Base-by-base conservation (phyloP, 35 echinoderm and acorn worm genomes). In the Ophiothrix spiculata region DNA sequence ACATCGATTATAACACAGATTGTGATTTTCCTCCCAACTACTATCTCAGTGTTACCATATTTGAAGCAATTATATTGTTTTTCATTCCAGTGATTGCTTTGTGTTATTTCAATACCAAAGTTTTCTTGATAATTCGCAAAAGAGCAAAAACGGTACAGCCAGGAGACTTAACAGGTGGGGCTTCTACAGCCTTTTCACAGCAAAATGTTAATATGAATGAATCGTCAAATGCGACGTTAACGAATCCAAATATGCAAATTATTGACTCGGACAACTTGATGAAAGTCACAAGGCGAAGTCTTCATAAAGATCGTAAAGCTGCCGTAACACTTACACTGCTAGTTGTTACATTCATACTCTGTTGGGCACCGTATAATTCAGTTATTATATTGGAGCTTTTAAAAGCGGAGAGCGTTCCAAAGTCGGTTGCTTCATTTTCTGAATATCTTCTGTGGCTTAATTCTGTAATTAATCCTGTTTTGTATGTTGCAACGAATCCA, bases 121-220 rank as follows among this genome's bases (percentile, higher is more conserved):
- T 84, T 13, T 85, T 54, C 8, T 39, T 37, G 19, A 77, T 84
- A 40, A 78, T 90, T 77, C 84, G 69, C 31, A 38, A 19, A 23
- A 74, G 49, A 54, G 8, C 45, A 54, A 54, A 54, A 21, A 8
- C 8, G 8, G 45, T 54, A 21, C 45, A 54, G 45, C 45, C 45
- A 54, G 45, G 45, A 11, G 45, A 54, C 45, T 8, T 54, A 54
- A 11, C 45, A 8, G 45, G 8, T 54, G 45, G 21, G 21, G 45
- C 8, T 11, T 11, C 45, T 54, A 54, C 45, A 54, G 45, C 8
- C 8, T 8, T 8, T 54, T 8, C 8, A 11, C 45, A 54, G 45
- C 45, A 54, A 54, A 54, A 11, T 11, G 45, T 54, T 54, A 8
- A 21, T 54, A 21, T 54, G 45, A 54, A 8, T 11, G 45, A 54